Conservation (phyloP, 2,797 vertebrate species). For the Pelodytes ibericus region DNA sequence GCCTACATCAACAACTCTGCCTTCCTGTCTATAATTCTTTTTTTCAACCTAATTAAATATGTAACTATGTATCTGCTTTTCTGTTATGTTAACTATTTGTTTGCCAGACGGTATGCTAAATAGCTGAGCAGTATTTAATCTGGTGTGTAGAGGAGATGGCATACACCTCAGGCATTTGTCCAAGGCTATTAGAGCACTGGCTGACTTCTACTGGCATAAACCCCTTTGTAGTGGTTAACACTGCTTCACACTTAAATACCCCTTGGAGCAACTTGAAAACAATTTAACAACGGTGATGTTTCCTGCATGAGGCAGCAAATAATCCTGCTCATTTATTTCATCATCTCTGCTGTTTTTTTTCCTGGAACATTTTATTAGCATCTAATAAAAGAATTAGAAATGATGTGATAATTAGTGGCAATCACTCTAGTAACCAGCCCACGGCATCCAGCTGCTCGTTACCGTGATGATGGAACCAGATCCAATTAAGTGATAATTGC, state of each 20-base stretch:
- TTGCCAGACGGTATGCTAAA: no score
- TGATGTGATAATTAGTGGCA: slow-evolving; percentile 22
- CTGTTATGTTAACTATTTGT: no score
- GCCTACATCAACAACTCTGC: no score
- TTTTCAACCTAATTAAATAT: no score
- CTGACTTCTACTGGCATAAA: background rate
- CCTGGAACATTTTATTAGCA: slow-evolving; percentile 25
- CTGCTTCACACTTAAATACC: background rate
- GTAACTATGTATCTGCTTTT: no score
- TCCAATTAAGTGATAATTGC: slow-evolving; percentile 9
- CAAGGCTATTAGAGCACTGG: no score
- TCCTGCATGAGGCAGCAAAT: slow-evolving; percentile 14
- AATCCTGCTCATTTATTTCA: background rate
- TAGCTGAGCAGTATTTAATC: no score
- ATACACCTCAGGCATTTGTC: no score
- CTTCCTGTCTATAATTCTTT: no score
- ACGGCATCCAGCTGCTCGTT: slow-evolving; percentile 12
- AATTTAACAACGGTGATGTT: slow-evolving; percentile 5
- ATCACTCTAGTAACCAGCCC: slow-evolving; percentile 15
- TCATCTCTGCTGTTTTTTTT: background rate
- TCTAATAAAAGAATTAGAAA: slow-evolving; percentile 22
- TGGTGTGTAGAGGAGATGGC: no score
- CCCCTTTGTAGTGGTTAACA: background rate
- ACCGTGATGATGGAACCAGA: background rate
- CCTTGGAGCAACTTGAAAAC: background rate